These are phyloP conservation scores for Acrocyrtus sp. DNA, from an alignment of 2,888 invertebrate species.

Conservation along the genomic window DNA sequence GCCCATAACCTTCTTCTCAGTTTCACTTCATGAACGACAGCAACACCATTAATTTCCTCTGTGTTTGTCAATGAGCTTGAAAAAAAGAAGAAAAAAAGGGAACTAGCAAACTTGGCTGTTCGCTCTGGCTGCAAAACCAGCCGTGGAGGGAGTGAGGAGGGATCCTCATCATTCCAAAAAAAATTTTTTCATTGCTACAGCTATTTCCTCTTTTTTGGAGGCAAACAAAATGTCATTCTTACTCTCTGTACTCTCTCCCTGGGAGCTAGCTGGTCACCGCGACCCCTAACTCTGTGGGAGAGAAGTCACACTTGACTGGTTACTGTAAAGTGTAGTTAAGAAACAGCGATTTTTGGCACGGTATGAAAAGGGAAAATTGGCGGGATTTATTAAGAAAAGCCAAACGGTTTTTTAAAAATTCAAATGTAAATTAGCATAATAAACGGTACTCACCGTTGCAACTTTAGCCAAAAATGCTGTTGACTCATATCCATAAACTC, in stretches of 20 bases:
- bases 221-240: background rate
- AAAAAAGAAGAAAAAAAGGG: too few relatives aligned
- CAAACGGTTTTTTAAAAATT: background rate
- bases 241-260: background rate
- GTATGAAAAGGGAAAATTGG: background rate
- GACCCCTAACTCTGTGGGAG: background rate
- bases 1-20: background rate
- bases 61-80: background rate
- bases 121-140: too few relatives aligned
- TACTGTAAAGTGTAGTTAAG: background rate
- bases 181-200: background rate
- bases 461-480: too few relatives aligned
- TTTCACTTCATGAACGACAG: slow-evolving; percentile 10
- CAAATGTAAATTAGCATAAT: background rate
- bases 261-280: background rate
- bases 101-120: too few relatives aligned
- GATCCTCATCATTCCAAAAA: background rate
- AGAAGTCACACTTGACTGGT: too few relatives aligned
- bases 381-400: background rate
- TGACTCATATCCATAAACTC: too few relatives aligned
- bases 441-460: background rate
- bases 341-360: background rate
- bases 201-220: background rate
- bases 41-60: slow-evolving; percentile 41
- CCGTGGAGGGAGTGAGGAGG: too few relatives aligned